Base-by-base conservation (phyloP, 2,888 invertebrate genomes). In the Nemotelus pantherinus region DNA sequence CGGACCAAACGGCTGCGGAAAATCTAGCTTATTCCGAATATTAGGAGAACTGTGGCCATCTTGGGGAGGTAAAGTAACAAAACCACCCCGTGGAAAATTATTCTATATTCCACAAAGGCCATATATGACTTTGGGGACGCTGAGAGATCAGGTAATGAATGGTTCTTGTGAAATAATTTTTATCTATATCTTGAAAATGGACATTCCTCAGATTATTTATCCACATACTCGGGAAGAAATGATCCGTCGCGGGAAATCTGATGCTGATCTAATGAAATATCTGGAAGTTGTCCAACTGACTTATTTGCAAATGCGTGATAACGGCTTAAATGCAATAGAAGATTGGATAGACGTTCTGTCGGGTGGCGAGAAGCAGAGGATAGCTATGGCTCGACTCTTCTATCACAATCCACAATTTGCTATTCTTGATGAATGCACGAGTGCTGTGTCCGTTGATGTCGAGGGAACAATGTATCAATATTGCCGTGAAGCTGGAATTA, bases 271-370 rank as follows among this genome's bases (percentile, higher is more conserved):
- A 64, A 88, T 90, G 76, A 89, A 91, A 72, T 94, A 93, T 85
- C 88, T 99, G 79, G 92, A 93, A 78, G 88, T 92, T 80, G 97
- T 97, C 0, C 96, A 97, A 85, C 88, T 98, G 79, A 90, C 91
- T 0, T 95, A 97, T 88, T 89, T 98, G 77, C 88, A 95, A 65
- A 91, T 93, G 79, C 89, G 98, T 70, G 97, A 98, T 82, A 93
- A 93, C 48, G 95, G 95, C 5, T 93, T 97, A 90, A 95, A 98
- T 87, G 93, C 96, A 0, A 93, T 96, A 1, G 96, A 97, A 83
- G 99, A 99, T 89, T 99, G 99, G 99, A 95, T 98, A 91, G 99
- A 99, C 86, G 97, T 99, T 0, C 89, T 99, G 3, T 97, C 96
- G 53, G 99, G 99, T 0, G 99, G 99, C 10, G 99, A 99, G 88